phyloP scores from a whole-genome alignment of 1,140 invertebrate species.

The Diorhabda sublineata region DNA sequence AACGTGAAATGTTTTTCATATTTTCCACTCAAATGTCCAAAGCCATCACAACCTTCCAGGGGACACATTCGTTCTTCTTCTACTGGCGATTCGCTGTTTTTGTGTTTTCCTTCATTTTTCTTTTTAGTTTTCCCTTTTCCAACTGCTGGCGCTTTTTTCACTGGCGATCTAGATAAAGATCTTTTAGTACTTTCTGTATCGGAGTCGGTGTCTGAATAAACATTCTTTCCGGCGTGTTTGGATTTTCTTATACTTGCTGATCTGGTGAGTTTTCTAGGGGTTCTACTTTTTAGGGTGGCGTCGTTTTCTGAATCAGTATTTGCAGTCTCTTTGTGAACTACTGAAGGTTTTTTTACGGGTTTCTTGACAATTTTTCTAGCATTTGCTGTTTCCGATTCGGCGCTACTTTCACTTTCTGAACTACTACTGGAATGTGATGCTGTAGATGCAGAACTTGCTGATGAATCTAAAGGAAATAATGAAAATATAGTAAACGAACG shows the following conservation, averaged over 20 bases:
- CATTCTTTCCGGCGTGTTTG: conserved; percentile 52
- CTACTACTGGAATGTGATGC: conserved; percentile 40
- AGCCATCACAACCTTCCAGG: conserved; percentile 82
- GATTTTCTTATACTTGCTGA: conserved; percentile 55
- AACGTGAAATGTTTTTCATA: conserved; percentile 79
- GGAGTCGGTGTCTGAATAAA: conserved; percentile 50
- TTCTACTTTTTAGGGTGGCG: conserved; percentile 31
- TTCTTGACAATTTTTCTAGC: conserved; percentile 43
- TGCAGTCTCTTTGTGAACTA: conserved; percentile 31
- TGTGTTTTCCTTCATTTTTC: conserved; percentile 49
- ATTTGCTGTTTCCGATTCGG: conserved; percentile 40
- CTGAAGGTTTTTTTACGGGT: conserved; percentile 44
- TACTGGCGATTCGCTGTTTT: conserved; percentile 46
- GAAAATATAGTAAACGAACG: neutral
- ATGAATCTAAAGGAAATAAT: conserved; percentile 30
- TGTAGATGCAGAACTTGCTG: conserved; percentile 48
- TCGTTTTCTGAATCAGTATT: conserved; percentile 46
- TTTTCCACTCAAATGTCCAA: conserved; percentile 84
- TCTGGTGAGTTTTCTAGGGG: conserved; percentile 53
- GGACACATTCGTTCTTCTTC: conserved; percentile 74
- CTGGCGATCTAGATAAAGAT: conserved; percentile 56
- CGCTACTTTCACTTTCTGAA: conserved; percentile 46
- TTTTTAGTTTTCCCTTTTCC: conserved; percentile 48
- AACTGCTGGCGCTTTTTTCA: conserved; percentile 54
- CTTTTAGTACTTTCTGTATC: conserved; percentile 52